phyloP scores from a whole-genome alignment of 2,888 invertebrate species.

The Scaeva pyrastri region DNA sequence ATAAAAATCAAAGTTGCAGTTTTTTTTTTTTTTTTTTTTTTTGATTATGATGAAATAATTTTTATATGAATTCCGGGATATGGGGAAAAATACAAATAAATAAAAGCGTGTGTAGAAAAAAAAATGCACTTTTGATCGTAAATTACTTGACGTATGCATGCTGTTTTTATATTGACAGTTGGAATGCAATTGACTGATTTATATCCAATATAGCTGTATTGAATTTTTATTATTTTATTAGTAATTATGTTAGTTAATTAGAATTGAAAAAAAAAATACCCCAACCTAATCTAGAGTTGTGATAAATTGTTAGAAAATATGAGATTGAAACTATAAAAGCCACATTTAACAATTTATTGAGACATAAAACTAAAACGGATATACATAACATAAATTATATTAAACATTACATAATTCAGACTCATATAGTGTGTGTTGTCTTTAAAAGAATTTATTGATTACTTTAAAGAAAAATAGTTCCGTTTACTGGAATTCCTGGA shows the following conservation, averaged over 20 bases:
- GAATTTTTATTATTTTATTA: constrained; percentile 8
- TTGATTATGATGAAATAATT: not conserved
- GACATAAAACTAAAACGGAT: too few relatives aligned
- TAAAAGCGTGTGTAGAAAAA: too few relatives aligned
- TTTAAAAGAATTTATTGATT: too few relatives aligned
- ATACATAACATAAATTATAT: too few relatives aligned
- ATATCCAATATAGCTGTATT: constrained; percentile 44
- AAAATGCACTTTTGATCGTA: not conserved
- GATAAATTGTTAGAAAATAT: too few relatives aligned
- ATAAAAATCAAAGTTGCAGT: constrained; percentile 55
- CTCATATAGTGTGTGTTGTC: too few relatives aligned
- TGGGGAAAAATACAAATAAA: constrained; percentile 14
- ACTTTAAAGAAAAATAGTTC: too few relatives aligned
- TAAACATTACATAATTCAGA: too few relatives aligned
- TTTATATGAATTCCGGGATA: constrained; percentile 7
- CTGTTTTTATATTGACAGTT: constrained; percentile 46
- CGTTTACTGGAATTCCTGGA: too few relatives aligned
- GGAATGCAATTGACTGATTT: constrained; percentile 65
- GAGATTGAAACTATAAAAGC: too few relatives aligned
- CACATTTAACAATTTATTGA: too few relatives aligned
- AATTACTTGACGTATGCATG: constrained; percentile 34
- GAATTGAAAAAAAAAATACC: not conserved
- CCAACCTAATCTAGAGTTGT: too few relatives aligned
- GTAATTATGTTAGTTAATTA: not conserved
- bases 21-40: constrained; percentile 10